Conservation (phyloP, 2,113 vertebrate species). For the Atlantisia rogersi region DNA sequence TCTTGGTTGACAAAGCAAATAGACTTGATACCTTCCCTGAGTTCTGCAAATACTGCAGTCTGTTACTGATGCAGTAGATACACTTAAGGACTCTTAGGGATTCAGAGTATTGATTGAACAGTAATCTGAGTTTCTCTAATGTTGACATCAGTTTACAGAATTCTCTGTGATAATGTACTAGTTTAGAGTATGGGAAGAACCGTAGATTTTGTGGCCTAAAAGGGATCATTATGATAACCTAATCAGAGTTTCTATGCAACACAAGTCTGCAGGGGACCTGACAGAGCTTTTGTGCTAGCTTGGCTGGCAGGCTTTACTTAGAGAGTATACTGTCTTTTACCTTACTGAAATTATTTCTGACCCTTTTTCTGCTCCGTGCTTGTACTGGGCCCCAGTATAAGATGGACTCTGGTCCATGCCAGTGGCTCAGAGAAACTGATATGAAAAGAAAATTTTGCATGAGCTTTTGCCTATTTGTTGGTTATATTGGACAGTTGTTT, state of each 20-base stretch:
- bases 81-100: neutral
- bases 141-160: conserved; percentile 18
- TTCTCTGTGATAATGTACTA: conserved; percentile 23
- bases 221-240: neutral
- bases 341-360: neutral
- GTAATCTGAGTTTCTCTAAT: conserved; percentile 4
- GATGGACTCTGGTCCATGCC: neutral
- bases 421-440: neutral
- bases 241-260: neutral
- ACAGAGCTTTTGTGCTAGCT: neutral
- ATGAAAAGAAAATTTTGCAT: neutral
- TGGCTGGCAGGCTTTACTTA: neutral
- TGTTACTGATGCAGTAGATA: neutral
- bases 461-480: neutral
- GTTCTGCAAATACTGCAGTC: conserved; percentile 16
- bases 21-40: neutral
- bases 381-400: neutral
- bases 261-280: neutral
- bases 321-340: neutral
- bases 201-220: neutral
- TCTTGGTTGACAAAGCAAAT: neutral
- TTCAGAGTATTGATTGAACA: neutral
- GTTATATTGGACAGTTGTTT: neutral
- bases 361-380: neutral
- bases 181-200: neutral